Base-by-base conservation (phyloP, 2,113 vertebrate species). In the Elaphurus davidianus region DNA sequence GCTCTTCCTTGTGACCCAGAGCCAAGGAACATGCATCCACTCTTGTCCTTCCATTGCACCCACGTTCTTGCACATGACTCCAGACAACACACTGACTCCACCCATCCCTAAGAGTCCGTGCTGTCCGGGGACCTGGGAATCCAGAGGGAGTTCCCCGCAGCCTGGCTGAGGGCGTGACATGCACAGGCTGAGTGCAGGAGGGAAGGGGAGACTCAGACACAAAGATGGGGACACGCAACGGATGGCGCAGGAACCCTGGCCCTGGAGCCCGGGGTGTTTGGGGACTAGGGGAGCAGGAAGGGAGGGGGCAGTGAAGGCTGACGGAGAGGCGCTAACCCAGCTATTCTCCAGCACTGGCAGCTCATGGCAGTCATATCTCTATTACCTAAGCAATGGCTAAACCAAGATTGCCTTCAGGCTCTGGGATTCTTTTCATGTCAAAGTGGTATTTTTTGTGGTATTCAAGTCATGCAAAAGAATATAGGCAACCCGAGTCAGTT, bases 331-430 rank as follows among this genome's bases (percentile, higher is more conserved):
- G 14, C 3, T 25, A 21, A 60, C 4, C 2, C 30, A n/a, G 5
- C 60, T 23, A 4, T 10, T 47, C 17, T 16, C 2, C 3, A 6
- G 17, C 8, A 5, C 19, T 11, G 67, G 36, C 2, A 23, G 2
- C 6, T 50, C 52, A 52, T 6, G 40, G 33, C 33, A n/a, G 28
- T 25, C 25, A 92, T 9, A 14, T 27, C 52, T 43, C 10, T 84
- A 25, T n/a, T 27, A 76, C 16, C 43, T 89, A 45, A 28, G 17
- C 45, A n/a, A 23, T 59, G 28, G 1, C 54, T 40, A 74, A 86
- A 27, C 5, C 28, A 89, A 21, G 10, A 67, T 67, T 76, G 40
- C 45, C 59, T 47, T 47, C 25, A 27, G 76, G 78, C 19, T 74
- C 23, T n/a, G 15, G 78, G 23, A 19, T 10, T 27, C 76, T 94